Evolutionary conservation across 64 coral and sea anemone species (phyloP), one percentile per base, ranked within the genome.

Genomic region (Anthopleura sola): DNA sequence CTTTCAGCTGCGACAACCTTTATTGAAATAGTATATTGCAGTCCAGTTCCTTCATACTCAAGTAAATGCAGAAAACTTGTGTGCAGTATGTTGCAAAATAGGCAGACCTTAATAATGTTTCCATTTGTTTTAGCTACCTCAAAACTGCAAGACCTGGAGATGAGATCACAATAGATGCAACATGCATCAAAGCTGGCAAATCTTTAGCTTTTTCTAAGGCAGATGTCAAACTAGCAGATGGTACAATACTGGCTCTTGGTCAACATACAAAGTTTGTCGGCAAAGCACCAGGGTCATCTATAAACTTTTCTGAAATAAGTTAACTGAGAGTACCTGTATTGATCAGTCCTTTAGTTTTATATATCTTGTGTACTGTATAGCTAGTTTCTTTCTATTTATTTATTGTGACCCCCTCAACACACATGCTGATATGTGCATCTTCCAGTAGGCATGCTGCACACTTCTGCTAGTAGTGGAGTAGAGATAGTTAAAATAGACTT

Each of bases 91-190:
- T 44, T 56, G 55, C 18, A 21, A 56, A 17, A 18, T 56, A 18
- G 16, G 16, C 18, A 20, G 16, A 10, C n/a, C n/a, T n/a, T n/a
- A 56, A 17, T 5, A 56, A 56, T 71, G 0, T 71, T 29, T 32
- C 10, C 11, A 13, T 62, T 26, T 0, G 1, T 87, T 88, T 40
- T 68, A 97, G 93, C 60, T 99, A 99, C 81, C 49, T 92, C 40
- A 68, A 81, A 55, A n/a, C 97, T 78, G 93, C 93, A 64, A 87
- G 75, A 36, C n/a, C 18, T 60, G 97, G 97, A 81, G 87, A 95
- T 44, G 93, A 95, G 75, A 82, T 99, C n/a, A 88, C 80, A n/a
- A 84, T 99, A 78, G 82, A 86, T 90, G 90, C 92, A 24, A 89
- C 92, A 60, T 91, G 90, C 87, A 24, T 87, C 36, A 92, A 94